Evolutionary conservation across 2,797 vertebrate genomes (phyloP).

Genomic region (Pachyuromys duprasi): DNA sequence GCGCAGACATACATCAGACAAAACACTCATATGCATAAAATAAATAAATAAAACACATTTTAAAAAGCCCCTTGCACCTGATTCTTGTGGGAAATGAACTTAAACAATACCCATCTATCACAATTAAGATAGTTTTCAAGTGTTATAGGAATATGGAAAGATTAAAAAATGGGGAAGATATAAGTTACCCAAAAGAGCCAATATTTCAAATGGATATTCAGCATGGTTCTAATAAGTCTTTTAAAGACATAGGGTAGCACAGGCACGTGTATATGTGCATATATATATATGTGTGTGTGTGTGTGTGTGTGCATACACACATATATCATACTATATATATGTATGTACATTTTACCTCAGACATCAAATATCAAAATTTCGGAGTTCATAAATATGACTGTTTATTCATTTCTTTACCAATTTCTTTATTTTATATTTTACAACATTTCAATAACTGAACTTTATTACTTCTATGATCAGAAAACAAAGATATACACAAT

Average conservation of each 20-base stretch:
- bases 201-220: conserved; percentile 32
- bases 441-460: neutral
- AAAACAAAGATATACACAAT: conserved; percentile 7
- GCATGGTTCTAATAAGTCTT: neutral
- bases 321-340: neutral
- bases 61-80: neutral
- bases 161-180: neutral
- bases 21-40: neutral
- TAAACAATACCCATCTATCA: neutral
- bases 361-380: neutral
- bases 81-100: neutral
- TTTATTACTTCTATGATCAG: conserved; percentile 12
- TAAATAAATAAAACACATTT: neutral
- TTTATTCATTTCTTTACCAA: neutral
- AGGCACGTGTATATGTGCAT: neutral
- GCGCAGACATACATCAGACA: neutral
- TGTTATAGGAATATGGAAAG: neutral
- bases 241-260: neutral
- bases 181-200: neutral
- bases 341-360: neutral
- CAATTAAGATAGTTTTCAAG: conserved; percentile 31
- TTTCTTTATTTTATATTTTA: neutral
- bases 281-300: neutral
- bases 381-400: neutral
- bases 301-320: neutral